Base-by-base conservation (phyloP, 1,140 invertebrate species). In the Drosophila quadrilineata region DNA sequence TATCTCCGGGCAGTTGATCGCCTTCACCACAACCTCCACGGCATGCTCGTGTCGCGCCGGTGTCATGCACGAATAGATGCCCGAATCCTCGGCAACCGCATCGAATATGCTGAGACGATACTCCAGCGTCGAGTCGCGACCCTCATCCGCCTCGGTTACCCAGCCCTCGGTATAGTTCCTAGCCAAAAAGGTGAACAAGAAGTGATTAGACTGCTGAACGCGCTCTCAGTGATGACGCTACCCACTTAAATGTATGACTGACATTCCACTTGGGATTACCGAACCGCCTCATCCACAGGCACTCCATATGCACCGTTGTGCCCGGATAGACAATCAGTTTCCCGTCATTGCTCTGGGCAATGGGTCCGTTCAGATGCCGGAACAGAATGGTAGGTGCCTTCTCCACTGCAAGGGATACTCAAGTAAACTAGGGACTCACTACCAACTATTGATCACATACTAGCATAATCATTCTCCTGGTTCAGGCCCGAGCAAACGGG, bases 311-410 rank as follows among this genome's bases (percentile, higher is more conserved):
- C 16, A 97, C 89, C 3, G 95, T 94, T 0, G 95, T 95, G 1
- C 95, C 95, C 0, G 95, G 95, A 89, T 95, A 96, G 0, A 97
- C 94, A 31, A 97, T 93, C 10, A 97, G 90, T 58, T 95, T 94
- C 2, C 95, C 95, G 68, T 96, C 94, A 71, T 95, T 96, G 52
- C 94, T 96, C 90, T 97, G 95, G 2, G 95, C 95, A 52, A 96
- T 96, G 0, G 95, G 95, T 0, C 95, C 96, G 21, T 94, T 90
- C 36, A 94, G 93, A 89, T 96, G 94, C 0, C 95, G 91, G 87
- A 96, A 96, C 14, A 96, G 88, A 53, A 97, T 95, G 2, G 96
- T 96, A 0, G 96, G 95, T 0, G 95, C 93, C 88, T 96, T 96
- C 69, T 96, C 95, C 93, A 96, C 94, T 95, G 45, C 0, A 48